Evolutionary conservation across 1,140 invertebrate genomes (phyloP).

Genomic region (Lepidurus couesii): DNA sequence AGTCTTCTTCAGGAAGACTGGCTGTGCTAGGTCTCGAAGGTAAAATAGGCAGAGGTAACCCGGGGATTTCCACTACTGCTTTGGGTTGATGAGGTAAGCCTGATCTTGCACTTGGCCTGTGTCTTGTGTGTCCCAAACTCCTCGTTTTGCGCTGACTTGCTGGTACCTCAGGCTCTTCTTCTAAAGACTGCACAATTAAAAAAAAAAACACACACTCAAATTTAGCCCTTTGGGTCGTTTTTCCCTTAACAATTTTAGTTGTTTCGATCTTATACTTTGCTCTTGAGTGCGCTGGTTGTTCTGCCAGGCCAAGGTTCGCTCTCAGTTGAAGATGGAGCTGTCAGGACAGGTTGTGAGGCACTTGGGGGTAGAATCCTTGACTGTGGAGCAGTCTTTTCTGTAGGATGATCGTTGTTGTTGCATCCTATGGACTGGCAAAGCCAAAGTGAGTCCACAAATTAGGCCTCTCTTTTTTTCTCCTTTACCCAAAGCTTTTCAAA

Average conservation of each 20-base stretch:
- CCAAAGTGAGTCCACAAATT: conserved; percentile 1
- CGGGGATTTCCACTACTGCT: not conserved
- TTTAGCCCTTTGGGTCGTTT: not conserved
- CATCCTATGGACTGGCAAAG: not conserved
- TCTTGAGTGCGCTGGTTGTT: not conserved
- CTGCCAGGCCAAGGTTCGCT: not conserved
- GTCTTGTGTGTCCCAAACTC: not conserved
- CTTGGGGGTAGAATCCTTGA: conserved; percentile 22
- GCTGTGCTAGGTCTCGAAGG: conserved; percentile 10
- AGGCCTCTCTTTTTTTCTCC: not conserved
- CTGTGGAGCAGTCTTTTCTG: not conserved
- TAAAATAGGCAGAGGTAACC: not conserved
- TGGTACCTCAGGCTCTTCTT: not conserved
- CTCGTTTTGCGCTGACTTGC: not conserved
- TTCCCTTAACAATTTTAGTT: not conserved
- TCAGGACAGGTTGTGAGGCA: conserved; percentile 25
- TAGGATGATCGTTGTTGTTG: not conserved
- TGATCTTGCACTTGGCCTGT: conserved; percentile 15
- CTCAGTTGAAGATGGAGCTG: not conserved
- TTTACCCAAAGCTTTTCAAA: conserved; percentile 24
- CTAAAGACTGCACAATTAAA: not conserved
- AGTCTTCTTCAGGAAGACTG: not conserved
- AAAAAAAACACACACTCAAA: too few species aligned
- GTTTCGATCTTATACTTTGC: not conserved
- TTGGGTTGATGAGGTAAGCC: conserved; percentile 9